Base-by-base conservation (phyloP, 2,888 invertebrate species). In the Athalia cordata region DNA sequence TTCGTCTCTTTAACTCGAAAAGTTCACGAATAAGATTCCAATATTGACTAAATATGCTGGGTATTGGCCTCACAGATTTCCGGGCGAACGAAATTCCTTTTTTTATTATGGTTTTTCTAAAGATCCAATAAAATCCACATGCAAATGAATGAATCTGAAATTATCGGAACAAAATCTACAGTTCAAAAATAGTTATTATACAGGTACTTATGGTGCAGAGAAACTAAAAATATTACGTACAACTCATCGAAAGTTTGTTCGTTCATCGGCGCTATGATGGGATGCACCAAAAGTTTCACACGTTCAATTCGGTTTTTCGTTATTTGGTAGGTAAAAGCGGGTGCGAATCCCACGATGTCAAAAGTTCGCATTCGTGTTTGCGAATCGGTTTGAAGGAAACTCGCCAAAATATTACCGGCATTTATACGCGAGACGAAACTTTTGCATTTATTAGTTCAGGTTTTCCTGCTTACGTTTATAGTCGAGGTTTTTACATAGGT, bases 371-470 rank as follows among this genome's bases (percentile, higher is more conserved):
- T 13, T 47, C 5, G 45, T 13, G 47, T 47, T 72, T 15, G 57
- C 29, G 45, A 7, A 72, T 57, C 7, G 43, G 13, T n/a, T 67
- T 9, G 59, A 13, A 29, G 47, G 57, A 47, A 45, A 45, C 57
- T 15, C 13, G 59, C 59, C 13, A 47, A 70, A 72, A 57, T 59
- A 47, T 72, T 59, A 72, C 47, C 59, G 13, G 45, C n/a, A 72
- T 59, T 47, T 47, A 45, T 59, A 72, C 59, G 47, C 29, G 72
- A 59, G 47, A 72, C 47, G 29, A n/a, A 59, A 72, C 59, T 72
- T 72, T 57, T 72, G 9, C 59, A 45, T 72, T 59, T 72, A 72
- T 72, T 72, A 72, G 57, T 7, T 72, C 13, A 13, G 45, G 47
- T 5, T 72, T 72, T 13, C 59, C 52, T 47, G 52, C n/a, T 50